A percentile compares a stretch with the other conserved stretches of the same genome.
Evolutionary conservation across 2,797 vertebrate species (phyloP).

Genomic region (Avahi laniger): DNA sequence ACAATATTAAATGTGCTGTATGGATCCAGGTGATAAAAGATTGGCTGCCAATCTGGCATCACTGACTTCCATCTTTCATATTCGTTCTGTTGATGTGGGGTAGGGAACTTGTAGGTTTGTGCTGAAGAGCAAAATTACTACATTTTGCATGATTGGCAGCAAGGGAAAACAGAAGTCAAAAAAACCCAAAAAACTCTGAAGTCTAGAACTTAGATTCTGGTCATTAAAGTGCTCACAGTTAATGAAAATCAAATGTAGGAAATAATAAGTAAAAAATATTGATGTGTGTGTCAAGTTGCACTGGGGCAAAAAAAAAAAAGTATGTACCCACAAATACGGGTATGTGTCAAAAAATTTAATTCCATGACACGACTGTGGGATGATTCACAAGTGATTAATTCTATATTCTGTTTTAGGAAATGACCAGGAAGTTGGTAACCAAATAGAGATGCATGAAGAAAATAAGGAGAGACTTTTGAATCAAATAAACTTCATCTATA

Average conservation of each 20-base stretch:
- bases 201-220: not conserved
- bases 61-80: not conserved
- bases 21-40: too few relatives aligned
- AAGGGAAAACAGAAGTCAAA: not conserved
- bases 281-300: too few relatives aligned
- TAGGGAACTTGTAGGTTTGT: not conserved
- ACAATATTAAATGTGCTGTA: too few relatives aligned
- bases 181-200: not conserved
- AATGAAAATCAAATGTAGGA: not conserved
- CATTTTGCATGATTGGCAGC: not conserved
- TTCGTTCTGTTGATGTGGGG: not conserved
- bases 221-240: not conserved
- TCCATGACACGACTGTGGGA: not conserved
- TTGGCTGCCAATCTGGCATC: not conserved
- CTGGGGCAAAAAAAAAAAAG: not conserved
- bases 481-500: not conserved
- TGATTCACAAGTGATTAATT: not conserved
- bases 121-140: not conserved
- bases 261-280: not conserved
- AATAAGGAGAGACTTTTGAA: not conserved
- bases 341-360: not conserved
- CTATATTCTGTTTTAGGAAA: not conserved
- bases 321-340: not conserved
- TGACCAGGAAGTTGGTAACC: not conserved
- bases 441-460: not conserved